A percentile compares a stretch with the other conserved stretches of the same genome.
phyloP scores from a whole-genome alignment of 2,113 vertebrate genomes.

The Thamnaconus septentrionalis region DNA sequence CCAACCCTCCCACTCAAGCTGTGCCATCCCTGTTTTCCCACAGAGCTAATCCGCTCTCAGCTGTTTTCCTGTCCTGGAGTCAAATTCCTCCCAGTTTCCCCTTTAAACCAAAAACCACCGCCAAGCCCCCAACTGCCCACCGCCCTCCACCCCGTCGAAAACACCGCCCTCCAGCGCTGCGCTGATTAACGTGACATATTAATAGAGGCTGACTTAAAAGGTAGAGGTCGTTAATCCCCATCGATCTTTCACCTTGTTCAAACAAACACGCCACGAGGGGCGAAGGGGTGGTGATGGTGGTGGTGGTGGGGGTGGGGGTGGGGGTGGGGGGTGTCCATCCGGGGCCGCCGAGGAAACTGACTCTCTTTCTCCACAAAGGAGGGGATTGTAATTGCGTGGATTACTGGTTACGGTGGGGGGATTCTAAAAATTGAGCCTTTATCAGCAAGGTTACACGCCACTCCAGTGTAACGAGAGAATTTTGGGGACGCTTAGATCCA shows the following conservation, averaged over 20 bases:
- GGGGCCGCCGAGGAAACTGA: neutral
- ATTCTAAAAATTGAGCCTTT: constrained; percentile 59
- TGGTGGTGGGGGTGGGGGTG: too few relatives aligned
- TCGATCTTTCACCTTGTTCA: constrained; percentile 71
- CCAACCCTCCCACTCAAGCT: constrained; percentile 27
- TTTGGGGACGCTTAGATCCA: constrained; percentile 17
- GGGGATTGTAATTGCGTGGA: constrained; percentile 66
- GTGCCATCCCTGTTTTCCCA: constrained; percentile 66
- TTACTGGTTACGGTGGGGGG: constrained; percentile 56
- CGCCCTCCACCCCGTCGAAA: constrained; percentile 50
- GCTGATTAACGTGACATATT: constrained; percentile 69
- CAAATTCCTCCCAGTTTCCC: constrained; percentile 59
- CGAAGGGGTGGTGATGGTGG: too few relatives aligned
- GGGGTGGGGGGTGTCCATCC: constrained; percentile 48
- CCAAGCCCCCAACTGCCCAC: neutral
- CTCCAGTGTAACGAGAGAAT: constrained; percentile 52
- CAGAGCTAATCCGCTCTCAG: constrained; percentile 76
- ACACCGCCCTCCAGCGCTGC: constrained; percentile 24
- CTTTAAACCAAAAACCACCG: neutral
- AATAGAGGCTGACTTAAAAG: constrained; percentile 60
- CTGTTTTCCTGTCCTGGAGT: constrained; percentile 72
- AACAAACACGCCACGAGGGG: constrained; percentile 49
- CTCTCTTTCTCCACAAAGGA: constrained; percentile 51
- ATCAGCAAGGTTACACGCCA: constrained; percentile 65
- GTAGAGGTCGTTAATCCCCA: constrained; percentile 67